Evolutionary conservation across 2,888 invertebrate genomes (phyloP).

Genomic region (Aplocera efformata): DNA sequence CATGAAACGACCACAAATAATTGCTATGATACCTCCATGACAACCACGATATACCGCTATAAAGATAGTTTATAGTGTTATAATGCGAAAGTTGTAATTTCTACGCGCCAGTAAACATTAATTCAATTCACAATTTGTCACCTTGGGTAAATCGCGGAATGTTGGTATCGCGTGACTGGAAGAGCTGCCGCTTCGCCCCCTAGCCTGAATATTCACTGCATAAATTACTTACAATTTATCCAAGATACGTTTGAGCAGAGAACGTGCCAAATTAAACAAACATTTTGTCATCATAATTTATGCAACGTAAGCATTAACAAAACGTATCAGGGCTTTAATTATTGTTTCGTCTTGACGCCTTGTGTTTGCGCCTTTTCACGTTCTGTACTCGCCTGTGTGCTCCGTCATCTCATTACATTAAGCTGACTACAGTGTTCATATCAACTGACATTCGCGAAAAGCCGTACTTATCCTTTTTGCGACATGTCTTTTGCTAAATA

Average conservation of each 20-base stretch:
- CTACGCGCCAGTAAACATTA: slow-evolving; percentile 61
- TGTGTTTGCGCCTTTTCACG: slow-evolving; percentile 10
- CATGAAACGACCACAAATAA: slow-evolving; percentile 10
- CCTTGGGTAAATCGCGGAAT: slow-evolving; percentile 66
- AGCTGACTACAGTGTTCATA: neutral
- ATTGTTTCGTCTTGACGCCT: slow-evolving; percentile 10
- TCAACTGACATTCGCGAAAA: too few relatives aligned
- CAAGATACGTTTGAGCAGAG: slow-evolving; percentile 39
- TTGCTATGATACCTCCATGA: slow-evolving; percentile 9
- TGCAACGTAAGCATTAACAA: slow-evolving; percentile 31
- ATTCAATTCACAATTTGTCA: slow-evolving; percentile 75
- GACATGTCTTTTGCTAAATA: too few relatives aligned
- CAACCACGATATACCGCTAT: slow-evolving; percentile 23
- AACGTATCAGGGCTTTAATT: slow-evolving; percentile 21
- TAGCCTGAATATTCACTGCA: slow-evolving; percentile 64
- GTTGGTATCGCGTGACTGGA: slow-evolving; percentile 68
- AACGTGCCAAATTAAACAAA: slow-evolving; percentile 62
- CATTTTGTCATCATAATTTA: slow-evolving; percentile 51
- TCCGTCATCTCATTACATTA: neutral
- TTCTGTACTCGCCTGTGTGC: slow-evolving; percentile 3
- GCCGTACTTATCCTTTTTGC: too few relatives aligned
- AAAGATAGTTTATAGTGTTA: slow-evolving; percentile 35
- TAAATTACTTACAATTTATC: slow-evolving; percentile 60
- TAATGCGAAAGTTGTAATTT: slow-evolving; percentile 55
- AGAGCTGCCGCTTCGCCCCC: slow-evolving; percentile 41